Base-by-base conservation (phyloP, 2,888 invertebrate species). In the Peribatodes rhomboidaria region DNA sequence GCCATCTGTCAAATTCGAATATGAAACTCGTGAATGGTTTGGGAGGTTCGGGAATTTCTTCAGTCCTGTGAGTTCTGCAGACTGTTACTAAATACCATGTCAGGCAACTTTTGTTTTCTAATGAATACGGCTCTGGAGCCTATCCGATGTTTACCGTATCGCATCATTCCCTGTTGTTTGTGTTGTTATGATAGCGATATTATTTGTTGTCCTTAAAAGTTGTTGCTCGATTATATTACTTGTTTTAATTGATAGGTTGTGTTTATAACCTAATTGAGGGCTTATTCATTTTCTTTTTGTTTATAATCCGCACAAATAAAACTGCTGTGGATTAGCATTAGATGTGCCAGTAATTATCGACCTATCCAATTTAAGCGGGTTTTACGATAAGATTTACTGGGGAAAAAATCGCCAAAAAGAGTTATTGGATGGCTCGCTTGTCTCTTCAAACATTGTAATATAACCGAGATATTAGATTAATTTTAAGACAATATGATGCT, bases 141-240 rank as follows among this genome's bases (percentile, higher is more conserved):
- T 77, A 73, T 71, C 72, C 62, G 68, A 72, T 77, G 64, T 76
- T 74, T 76, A 78, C 73, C 78, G 74, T 87, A 86, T 91, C 88
- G 89, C 89, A 84, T 89, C 91, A 91, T 92, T 92, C 91, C 91
- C 87, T 80, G 41, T 79, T 77, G 78, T 85, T 84, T 80, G 78
- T 69, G 75, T 89, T 86, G 82, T 81, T 80, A 79, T 86, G 89
- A 89, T 89, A 89, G 90, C 89, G 87, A 88, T 88, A 84, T 83
- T 75, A 49, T 58, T 27, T 64, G 71, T 75, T 81, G 81, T 79
- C 83, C 86, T 73, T 54, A 27, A 56, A 22, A 41, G 52, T 52
- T 44, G n/a, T 52, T 31, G n/a, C 53, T 64, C 42, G 27, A n/a
- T 58, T 42, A 22, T 64, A 73, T 68, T 77, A 55, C 47, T 47